Percentiles rank a stretch among this genome's conserved stretches.
Evolutionary conservation across 2,113 vertebrate species (phyloP).

Genomic region (Petrocephalus microphthalmus): DNA sequence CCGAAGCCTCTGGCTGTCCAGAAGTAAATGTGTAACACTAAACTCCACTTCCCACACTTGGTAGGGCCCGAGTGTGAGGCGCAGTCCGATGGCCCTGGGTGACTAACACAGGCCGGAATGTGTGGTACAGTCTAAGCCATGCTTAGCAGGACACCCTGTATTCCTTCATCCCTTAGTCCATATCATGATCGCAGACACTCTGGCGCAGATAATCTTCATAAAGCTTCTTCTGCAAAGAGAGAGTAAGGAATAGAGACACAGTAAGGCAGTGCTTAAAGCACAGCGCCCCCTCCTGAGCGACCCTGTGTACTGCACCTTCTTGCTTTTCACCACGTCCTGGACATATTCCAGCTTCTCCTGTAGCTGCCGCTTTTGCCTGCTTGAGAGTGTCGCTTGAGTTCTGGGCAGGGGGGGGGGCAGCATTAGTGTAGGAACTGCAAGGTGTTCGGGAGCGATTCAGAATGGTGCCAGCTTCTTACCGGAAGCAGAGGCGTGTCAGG

Average conservation of each 20-base stretch:
- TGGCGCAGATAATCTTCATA: not conserved
- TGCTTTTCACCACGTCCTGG: slow-evolving; percentile 62
- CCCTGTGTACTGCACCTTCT: slow-evolving; percentile 57
- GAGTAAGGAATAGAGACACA: not conserved
- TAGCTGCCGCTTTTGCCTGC: slow-evolving; percentile 66
- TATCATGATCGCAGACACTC: not conserved
- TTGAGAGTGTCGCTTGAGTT: slow-evolving; percentile 19
- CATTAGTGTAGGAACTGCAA: not conserved
- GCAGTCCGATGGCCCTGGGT: not conserved
- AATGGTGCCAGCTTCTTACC: slow-evolving; percentile 40
- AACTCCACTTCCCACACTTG: not conserved
- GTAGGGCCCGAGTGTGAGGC: not conserved
- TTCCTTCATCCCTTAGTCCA: not conserved
- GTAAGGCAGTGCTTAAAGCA: not conserved
- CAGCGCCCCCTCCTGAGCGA: not conserved
- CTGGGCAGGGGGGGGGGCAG: not conserved
- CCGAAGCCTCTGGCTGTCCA: not conserved
- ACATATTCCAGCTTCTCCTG: slow-evolving; percentile 66
- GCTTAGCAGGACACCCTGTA: not conserved
- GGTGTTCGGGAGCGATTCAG: not conserved
- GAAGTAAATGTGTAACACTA: not conserved
- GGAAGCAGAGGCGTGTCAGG: slow-evolving; percentile 58
- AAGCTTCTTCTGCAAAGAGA: not conserved
- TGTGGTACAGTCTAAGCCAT: not conserved
- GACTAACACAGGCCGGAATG: not conserved